phyloP scores from a whole-genome alignment of 1,140 invertebrate species.

The Brachionus sp. region DNA sequence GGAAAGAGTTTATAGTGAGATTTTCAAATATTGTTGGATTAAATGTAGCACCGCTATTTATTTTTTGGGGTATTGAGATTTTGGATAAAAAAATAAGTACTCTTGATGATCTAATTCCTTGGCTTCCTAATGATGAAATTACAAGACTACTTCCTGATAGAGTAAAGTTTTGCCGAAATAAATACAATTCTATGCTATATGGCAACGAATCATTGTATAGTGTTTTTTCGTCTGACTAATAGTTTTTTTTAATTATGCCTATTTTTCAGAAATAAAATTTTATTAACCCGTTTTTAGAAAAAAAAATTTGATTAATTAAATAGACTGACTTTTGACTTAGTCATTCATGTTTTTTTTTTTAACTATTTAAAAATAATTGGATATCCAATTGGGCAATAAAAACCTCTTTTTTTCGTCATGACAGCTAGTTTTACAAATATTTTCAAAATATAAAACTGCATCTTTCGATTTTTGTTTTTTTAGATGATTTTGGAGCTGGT shows the following conservation, averaged over 20 bases:
- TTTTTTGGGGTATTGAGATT: constrained; percentile 22
- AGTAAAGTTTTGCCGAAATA: constrained; percentile 21
- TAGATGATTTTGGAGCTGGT: no score
- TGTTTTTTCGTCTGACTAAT: background rate
- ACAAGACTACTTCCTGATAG: background rate
- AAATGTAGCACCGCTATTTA: constrained; percentile 9
- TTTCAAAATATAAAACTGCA: no score
- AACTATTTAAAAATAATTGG: no score
- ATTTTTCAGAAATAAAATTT: background rate
- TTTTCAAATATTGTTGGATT: constrained; percentile 35
- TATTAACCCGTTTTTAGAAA: no score
- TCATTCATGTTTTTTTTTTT: no score
- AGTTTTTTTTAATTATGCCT: background rate
- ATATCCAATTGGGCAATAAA: no score
- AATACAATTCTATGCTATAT: constrained; percentile 6
- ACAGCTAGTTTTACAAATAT: no score
- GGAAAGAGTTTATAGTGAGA: constrained; percentile 33
- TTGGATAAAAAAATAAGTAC: background rate
- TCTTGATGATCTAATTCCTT: constrained; percentile 3
- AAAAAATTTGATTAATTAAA: no score
- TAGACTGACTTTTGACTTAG: no score
- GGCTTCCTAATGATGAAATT: constrained; percentile 28
- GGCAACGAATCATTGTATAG: constrained; percentile 23
- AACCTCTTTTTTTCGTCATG: no score
- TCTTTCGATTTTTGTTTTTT: no score